Percentiles rank a stretch among this genome's conserved stretches.
Evolutionary conservation across 2,888 invertebrate species (phyloP).

Genomic region (Orthosia incerta): DNA sequence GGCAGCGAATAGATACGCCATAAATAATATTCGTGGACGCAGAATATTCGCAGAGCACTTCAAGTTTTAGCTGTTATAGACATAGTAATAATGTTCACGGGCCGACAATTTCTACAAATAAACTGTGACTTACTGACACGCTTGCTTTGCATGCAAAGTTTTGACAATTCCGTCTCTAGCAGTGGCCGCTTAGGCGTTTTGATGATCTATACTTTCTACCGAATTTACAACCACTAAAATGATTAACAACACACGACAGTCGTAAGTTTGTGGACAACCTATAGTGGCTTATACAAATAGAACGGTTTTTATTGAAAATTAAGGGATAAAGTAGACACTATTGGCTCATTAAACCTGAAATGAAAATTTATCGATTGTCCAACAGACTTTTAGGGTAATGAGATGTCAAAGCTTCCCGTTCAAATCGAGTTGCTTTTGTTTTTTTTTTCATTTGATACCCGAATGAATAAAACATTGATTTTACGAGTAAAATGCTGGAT

Average conservation of each 20-base stretch:
- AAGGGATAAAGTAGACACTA: conserved; percentile 63
- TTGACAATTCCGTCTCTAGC: no score
- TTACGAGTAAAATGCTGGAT: conserved; percentile 49
- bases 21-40: background rate
- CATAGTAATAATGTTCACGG: background rate
- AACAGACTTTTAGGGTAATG: conserved; percentile 69
- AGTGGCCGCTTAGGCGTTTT: no score
- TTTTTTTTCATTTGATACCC: conserved; percentile 40
- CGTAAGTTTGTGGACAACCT: conserved; percentile 61
- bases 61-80: background rate
- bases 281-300: conserved; percentile 72
- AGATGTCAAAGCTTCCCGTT: conserved; percentile 66
- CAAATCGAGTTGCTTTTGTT: conserved; percentile 40
- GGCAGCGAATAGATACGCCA: background rate
- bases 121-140: no score
- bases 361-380: conserved; percentile 69
- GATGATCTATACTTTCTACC: background rate
- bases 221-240: no score
- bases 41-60: background rate
- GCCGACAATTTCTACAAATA: no score
- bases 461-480: conserved; percentile 67
- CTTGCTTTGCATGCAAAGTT: no score
- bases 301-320: conserved; percentile 73
- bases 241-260: conserved; percentile 31
- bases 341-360: conserved; percentile 42